Evolutionary conservation across 2,888 invertebrate genomes (phyloP).

Genomic region (Ornithoptera alexandrae): DNA sequence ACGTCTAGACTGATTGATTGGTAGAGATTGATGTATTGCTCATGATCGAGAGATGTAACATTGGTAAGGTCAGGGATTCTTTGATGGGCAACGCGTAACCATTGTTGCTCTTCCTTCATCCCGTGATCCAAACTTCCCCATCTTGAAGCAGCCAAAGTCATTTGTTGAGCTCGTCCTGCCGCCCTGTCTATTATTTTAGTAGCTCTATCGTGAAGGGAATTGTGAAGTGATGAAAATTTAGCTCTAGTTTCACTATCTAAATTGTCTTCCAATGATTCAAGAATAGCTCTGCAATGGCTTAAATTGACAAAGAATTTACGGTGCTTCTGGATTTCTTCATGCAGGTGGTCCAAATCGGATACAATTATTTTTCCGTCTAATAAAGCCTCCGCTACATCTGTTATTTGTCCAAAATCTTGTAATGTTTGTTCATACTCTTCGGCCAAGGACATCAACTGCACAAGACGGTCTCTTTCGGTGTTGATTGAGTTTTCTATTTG

Average conservation of each 20-base stretch:
- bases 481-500: conserved; percentile 85
- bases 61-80: conserved; percentile 89
- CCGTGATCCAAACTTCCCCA: conserved; percentile 91
- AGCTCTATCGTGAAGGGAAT: conserved; percentile 87
- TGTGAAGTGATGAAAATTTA: conserved; percentile 86
- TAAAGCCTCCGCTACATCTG: conserved; percentile 89
- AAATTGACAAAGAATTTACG: conserved; percentile 93
- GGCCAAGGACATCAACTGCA: conserved; percentile 86
- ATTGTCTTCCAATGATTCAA: conserved; percentile 92
- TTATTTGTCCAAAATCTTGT: conserved; percentile 91
- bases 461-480: conserved; percentile 86
- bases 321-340: conserved; percentile 93
- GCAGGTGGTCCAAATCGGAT: conserved; percentile 87
- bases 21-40: conserved; percentile 90
- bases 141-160: conserved; percentile 90
- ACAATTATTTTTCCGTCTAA: conserved; percentile 89
- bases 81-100: conserved; percentile 91
- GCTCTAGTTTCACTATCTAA: conserved; percentile 89
- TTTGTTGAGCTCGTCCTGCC: conserved; percentile 88
- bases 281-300: conserved; percentile 91
- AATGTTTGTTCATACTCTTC: conserved; percentile 94
- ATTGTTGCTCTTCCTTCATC: conserved; percentile 89
- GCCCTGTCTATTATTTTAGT: conserved; percentile 89
- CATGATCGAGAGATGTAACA: conserved; percentile 90
- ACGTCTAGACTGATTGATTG: conserved; percentile 89